Evolutionary conservation across 2,113 vertebrate species (phyloP).

Genomic region (Pygathrix nemaeus): DNA sequence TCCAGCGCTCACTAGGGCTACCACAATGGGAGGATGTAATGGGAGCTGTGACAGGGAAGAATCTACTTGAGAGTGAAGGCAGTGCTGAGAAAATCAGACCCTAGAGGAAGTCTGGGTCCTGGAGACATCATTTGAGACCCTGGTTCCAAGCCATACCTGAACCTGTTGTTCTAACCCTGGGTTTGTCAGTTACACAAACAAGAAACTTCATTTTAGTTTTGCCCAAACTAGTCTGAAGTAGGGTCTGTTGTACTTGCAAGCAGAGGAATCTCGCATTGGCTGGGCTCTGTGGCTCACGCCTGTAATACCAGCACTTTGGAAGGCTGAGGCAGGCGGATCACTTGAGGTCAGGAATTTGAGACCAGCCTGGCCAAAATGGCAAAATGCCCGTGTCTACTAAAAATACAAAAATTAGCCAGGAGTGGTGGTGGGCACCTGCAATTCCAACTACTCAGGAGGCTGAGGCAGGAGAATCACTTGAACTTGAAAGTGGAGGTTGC

Average conservation of each 20-base stretch:
- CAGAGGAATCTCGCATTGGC: not conserved
- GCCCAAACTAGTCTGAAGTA: not conserved
- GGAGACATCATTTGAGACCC: not conserved
- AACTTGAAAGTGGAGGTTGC: no score
- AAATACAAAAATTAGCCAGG: no score
- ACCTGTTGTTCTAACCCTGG: not conserved
- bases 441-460: no score
- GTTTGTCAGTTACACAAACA: not conserved
- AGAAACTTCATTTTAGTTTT: not conserved
- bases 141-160: not conserved
- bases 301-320: no score
- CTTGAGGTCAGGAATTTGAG: no score
- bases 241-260: not conserved
- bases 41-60: not conserved
- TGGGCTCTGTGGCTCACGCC: no score
- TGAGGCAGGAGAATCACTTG: no score
- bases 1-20: no score
- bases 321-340: no score
- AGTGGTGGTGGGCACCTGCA: no score
- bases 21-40: slow-evolving; percentile 41
- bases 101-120: not conserved
- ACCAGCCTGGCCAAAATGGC: no score
- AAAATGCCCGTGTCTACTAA: no score
- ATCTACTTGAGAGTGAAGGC: not conserved
- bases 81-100: not conserved